phyloP scores from a whole-genome alignment of 2,797 vertebrate genomes.

The Amazona finschi region DNA sequence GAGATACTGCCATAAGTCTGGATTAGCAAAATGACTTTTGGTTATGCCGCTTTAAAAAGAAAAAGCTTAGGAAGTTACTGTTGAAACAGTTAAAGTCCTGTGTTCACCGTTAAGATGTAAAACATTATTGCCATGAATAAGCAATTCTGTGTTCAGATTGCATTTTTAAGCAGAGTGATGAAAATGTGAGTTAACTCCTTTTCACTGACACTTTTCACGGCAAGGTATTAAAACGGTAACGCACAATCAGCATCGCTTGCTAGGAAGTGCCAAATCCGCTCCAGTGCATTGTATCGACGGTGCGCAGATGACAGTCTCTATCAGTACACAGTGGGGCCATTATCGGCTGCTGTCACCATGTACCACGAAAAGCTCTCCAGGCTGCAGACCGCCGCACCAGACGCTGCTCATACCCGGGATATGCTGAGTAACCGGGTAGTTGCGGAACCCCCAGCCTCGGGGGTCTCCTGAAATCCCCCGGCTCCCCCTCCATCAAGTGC shows the following conservation, averaged over 20 bases:
- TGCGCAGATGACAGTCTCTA: neutral
- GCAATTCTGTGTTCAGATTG: neutral
- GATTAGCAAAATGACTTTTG: neutral
- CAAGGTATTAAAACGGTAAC: neutral
- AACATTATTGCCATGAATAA: neutral
- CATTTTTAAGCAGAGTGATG: neutral
- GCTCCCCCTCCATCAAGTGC: neutral
- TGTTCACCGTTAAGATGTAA: neutral
- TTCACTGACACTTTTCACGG: neutral
- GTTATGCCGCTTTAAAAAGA: neutral
- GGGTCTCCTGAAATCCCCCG: neutral
- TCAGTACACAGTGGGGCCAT: slow-evolving; percentile 4
- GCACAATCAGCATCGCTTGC: neutral
- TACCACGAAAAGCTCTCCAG: neutral
- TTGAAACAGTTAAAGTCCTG: neutral
- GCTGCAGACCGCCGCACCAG: neutral
- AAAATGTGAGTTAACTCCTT: neutral
- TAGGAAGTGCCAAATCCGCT: neutral
- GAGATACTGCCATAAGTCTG: neutral
- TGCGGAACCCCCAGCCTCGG: neutral
- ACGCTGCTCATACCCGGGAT: neutral
- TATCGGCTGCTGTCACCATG: neutral
- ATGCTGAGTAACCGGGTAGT: slow-evolving; percentile 1
- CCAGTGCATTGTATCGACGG: neutral
- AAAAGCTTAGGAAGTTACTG: neutral